phyloP scores from a whole-genome alignment of 2,113 vertebrate genomes.

The Tursiops truncatus region DNA sequence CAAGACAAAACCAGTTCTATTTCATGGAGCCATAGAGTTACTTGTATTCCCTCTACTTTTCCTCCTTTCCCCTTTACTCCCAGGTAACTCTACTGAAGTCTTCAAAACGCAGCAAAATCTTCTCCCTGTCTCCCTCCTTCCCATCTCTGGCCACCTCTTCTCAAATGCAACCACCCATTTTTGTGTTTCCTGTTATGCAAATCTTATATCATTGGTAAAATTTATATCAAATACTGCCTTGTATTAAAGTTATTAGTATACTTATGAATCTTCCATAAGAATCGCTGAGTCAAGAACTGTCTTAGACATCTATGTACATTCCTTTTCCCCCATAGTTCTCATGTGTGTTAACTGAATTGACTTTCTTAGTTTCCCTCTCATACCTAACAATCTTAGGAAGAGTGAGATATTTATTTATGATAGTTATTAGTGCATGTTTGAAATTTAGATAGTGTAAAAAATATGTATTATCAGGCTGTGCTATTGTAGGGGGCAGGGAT shows the following conservation, averaged over 20 bases:
- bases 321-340: neutral
- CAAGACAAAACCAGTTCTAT: neutral
- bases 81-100: neutral
- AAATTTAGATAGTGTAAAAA: neutral
- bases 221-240: neutral
- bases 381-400: neutral
- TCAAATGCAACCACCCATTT: neutral
- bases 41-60: neutral
- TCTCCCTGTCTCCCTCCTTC: neutral
- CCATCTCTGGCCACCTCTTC: neutral
- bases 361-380: neutral
- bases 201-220: neutral
- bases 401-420: neutral
- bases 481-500: fast-evolving
- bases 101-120: neutral
- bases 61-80: neutral
- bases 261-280: neutral
- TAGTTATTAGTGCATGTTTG: neutral
- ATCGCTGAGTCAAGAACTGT: neutral
- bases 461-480: neutral
- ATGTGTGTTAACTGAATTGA: neutral
- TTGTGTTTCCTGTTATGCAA: neutral
- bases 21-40: neutral
- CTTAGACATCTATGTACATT: neutral
- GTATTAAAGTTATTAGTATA: neutral